Evolutionary conservation across 2,888 invertebrate species (phyloP).

Genomic region (Chrysomela aeneicollis): DNA sequence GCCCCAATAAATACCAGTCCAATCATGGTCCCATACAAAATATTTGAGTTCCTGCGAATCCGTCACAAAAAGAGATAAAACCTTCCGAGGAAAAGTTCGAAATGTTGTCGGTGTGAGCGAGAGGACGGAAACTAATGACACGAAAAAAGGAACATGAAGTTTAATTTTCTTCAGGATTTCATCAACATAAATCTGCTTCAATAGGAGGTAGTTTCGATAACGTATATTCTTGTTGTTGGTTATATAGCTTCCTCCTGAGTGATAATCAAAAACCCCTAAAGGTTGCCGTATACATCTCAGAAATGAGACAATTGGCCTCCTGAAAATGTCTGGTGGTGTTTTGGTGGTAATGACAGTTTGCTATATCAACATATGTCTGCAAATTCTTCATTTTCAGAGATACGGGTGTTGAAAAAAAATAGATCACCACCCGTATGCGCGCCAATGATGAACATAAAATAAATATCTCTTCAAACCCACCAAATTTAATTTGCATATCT

Average conservation of each 20-base stretch:
- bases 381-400: too few species aligned
- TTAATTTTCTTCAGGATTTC: conserved; percentile 60
- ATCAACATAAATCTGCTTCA: conserved; percentile 60
- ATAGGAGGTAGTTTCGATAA: conserved; percentile 55
- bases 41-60: conserved; percentile 43
- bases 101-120: conserved; percentile 45
- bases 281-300: too few species aligned
- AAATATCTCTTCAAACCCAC: too few species aligned
- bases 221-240: conserved; percentile 48
- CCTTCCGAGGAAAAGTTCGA: conserved; percentile 38
- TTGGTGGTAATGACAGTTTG: too few species aligned
- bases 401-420: too few species aligned
- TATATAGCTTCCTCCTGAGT: conserved; percentile 1
- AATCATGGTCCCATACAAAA: conserved; percentile 43
- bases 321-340: too few species aligned
- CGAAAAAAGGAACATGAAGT: conserved; percentile 55
- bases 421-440: too few species aligned
- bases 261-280: background rate
- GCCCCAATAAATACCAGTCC: conserved; percentile 41
- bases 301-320: too few species aligned
- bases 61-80: conserved; percentile 40
- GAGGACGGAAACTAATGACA: conserved; percentile 45
- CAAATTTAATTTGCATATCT: too few species aligned
- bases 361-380: too few species aligned
- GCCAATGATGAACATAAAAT: too few species aligned